These are phyloP conservation scores for Plumapathes pennacea DNA, from an alignment of 92 coral and sea anemone genomes.

Conservation along the genomic window DNA sequence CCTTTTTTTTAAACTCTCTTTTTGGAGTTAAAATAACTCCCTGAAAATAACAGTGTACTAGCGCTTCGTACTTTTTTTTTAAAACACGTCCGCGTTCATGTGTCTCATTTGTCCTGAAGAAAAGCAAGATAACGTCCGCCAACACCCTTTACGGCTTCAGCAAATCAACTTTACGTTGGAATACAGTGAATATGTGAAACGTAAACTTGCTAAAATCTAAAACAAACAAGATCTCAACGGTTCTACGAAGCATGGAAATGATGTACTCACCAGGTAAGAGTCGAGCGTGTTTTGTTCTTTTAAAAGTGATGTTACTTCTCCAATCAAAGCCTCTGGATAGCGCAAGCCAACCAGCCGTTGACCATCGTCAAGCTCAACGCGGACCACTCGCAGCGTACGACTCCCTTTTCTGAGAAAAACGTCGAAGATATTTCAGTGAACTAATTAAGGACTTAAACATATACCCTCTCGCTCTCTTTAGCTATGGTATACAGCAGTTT, in stretches of 20 bases:
- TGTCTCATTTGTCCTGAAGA: not conserved
- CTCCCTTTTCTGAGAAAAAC: slow-evolving; percentile 82
- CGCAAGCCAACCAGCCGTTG: slow-evolving; percentile 99
- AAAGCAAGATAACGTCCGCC: not conserved
- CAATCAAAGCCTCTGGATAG: slow-evolving; percentile 90
- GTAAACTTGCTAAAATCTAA: not conserved
- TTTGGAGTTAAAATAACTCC: too few species aligned
- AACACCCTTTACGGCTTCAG: too few species aligned
- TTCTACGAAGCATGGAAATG: not conserved
- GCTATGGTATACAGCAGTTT: not conserved
- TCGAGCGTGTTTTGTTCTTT: slow-evolving; percentile 70
- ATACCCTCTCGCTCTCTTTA: not conserved
- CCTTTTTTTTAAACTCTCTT: too few species aligned
- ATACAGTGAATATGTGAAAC: not conserved
- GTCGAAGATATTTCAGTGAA: not conserved
- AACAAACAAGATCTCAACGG: slow-evolving; percentile 4
- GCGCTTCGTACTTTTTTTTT: too few species aligned
- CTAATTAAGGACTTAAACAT: not conserved
- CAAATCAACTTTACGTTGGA: not conserved
- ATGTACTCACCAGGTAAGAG: slow-evolving; percentile 47
- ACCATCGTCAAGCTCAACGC: slow-evolving; percentile 91
- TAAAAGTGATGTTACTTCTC: slow-evolving; percentile 79
- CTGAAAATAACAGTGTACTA: too few species aligned
- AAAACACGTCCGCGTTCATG: too few species aligned
- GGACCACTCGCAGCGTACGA: slow-evolving; percentile 91